phyloP scores from a whole-genome alignment of 2,888 invertebrate species.

The Teleiodes luculella region DNA sequence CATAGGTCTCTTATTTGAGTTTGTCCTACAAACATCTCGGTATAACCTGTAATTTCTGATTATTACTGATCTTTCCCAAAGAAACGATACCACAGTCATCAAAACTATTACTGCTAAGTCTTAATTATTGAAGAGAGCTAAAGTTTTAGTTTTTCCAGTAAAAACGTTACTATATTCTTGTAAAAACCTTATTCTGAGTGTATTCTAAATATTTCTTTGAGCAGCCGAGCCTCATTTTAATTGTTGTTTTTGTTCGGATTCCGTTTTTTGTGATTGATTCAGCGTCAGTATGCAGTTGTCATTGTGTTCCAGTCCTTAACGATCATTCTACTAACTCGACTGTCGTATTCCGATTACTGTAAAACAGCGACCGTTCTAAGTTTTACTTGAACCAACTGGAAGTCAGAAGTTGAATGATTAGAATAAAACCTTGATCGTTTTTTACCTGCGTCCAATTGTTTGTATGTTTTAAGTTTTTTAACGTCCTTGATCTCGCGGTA shows the following conservation, averaged over 20 bases:
- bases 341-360: background rate
- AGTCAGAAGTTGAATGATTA: background rate
- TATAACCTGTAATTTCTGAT: too few species aligned
- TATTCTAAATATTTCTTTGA: conserved; percentile 75
- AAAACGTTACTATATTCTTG: background rate
- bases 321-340: background rate
- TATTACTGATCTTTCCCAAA: too few species aligned
- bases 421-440: conserved; percentile 53
- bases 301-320: conserved; percentile 64
- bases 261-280: conserved; percentile 77
- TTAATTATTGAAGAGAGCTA: background rate
- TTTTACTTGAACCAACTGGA: background rate
- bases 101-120: too few species aligned
- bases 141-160: background rate
- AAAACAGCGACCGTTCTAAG: background rate
- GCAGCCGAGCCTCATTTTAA: conserved; percentile 62
- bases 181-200: conserved; percentile 26
- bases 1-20: too few species aligned
- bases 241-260: conserved; percentile 77
- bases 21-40: too few species aligned
- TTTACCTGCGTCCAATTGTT: conserved; percentile 64
- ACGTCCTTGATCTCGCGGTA: conserved; percentile 31
- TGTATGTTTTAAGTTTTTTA: conserved; percentile 68
- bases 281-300: conserved; percentile 76
- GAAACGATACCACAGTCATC: too few species aligned